Percentiles rank a stretch among this genome's conserved stretches.
Evolutionary conservation across 2,888 invertebrate genomes (phyloP).

Genomic region (Ctena decussata): DNA sequence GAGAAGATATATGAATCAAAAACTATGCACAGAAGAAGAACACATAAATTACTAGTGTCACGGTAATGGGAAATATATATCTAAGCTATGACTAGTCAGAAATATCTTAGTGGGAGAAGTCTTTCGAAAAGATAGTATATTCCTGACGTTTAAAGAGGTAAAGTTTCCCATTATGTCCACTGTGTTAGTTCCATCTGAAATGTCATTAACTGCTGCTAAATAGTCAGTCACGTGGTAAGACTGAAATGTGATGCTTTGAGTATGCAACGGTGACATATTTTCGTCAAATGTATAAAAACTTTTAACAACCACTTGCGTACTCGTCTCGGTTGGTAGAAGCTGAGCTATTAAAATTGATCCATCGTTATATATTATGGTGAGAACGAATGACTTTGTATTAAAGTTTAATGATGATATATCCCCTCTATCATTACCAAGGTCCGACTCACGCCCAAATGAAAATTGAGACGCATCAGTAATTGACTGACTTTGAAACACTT

Average conservation of each 20-base stretch:
- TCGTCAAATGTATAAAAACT: background rate
- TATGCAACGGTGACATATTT: background rate
- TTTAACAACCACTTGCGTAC: conserved; percentile 38
- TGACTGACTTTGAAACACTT: background rate
- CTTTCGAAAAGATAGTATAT: conserved; percentile 35
- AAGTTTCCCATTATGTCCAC: conserved; percentile 21
- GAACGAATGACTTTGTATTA: background rate
- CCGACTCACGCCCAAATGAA: background rate
- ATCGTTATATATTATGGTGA: conserved; percentile 30
- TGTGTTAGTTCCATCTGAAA: conserved; percentile 14
- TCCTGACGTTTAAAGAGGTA: conserved; percentile 23
- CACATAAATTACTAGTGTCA: no score
- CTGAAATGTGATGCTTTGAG: conserved; percentile 45
- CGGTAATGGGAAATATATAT: conserved; percentile 32
- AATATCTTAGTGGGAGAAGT: conserved; percentile 35
- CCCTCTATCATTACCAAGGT: background rate
- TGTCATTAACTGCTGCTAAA: conserved; percentile 50
- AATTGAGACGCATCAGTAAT: conserved; percentile 50
- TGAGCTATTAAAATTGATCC: conserved; percentile 36
- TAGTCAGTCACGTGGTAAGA: conserved; percentile 48
- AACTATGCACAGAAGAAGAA: no score
- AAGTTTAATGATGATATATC: conserved; percentile 5
- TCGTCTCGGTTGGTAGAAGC: conserved; percentile 20
- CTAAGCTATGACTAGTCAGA: conserved; percentile 45
- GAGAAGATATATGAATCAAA: no score